phyloP scores from a whole-genome alignment of 2,113 vertebrate genomes.

The Pyxicephalus adspersus region DNA sequence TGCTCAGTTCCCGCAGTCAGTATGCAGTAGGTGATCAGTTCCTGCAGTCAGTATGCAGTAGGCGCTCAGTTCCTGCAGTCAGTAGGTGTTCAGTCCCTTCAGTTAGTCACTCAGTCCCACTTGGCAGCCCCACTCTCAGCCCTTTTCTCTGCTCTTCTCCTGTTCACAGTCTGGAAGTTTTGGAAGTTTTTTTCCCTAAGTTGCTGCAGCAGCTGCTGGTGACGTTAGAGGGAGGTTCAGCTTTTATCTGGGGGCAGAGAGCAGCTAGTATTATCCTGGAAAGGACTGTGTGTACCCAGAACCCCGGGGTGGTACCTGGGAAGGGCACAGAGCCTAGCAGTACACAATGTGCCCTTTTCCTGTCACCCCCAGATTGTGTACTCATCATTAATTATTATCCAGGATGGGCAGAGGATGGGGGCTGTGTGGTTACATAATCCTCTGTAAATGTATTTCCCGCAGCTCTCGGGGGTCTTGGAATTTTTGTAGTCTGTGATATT shows the following conservation, averaged over 20 bases:
- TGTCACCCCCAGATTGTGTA: background rate
- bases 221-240: background rate
- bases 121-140: background rate
- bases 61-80: background rate
- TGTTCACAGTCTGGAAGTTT: background rate
- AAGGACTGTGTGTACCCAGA: background rate
- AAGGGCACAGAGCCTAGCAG: background rate
- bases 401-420: no score
- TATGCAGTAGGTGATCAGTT: no score
- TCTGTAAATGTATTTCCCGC: no score
- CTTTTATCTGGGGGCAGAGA: slow-evolving; percentile 24
- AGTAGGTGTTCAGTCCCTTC: background rate
- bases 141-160: background rate
- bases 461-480: no score
- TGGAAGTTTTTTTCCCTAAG: background rate
- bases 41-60: background rate
- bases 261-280: background rate
- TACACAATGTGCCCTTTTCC: background rate
- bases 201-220: background rate
- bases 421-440: no score
- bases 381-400: background rate
- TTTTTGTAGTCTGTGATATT: no score
- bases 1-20: background rate
- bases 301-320: background rate
- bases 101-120: background rate